Conservation (phyloP, 2,888 invertebrate genomes). For the Taenaris catops region DNA sequence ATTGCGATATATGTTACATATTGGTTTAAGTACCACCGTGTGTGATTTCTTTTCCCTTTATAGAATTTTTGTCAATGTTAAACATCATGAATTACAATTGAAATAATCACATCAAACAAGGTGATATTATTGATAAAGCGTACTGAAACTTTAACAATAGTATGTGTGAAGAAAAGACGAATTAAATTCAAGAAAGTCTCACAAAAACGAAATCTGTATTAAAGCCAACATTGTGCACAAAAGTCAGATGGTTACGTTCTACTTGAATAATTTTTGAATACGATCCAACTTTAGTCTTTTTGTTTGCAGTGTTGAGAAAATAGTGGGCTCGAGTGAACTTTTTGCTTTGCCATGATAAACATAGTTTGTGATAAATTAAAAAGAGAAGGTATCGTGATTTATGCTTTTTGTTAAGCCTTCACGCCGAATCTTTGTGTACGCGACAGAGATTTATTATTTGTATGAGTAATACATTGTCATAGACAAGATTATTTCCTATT, state of each 20-base stretch:
- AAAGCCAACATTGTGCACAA: conserved; percentile 1
- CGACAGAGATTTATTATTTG: conserved; percentile 5
- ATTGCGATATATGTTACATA: no score
- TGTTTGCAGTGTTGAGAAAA: conserved; percentile 3
- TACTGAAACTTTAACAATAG: no score
- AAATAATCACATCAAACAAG: no score
- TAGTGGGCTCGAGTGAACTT: conserved; percentile 1
- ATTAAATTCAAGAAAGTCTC: no score
- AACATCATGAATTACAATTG: no score
- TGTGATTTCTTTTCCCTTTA: no score
- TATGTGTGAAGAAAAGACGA: no score
- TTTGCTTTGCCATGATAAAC: background rate
- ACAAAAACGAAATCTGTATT: no score
- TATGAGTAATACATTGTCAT: conserved; percentile 1
- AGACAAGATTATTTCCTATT: conserved; percentile 14
- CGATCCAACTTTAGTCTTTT: conserved; percentile 8
- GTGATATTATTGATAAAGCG: no score
- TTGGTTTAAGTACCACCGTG: no score
- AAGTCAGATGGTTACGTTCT: conserved; percentile 4
- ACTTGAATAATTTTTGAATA: conserved; percentile 8
- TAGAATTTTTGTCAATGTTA: no score
- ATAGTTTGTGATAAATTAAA: conserved; percentile 2
- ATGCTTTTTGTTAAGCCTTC: background rate
- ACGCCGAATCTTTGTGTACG: background rate
- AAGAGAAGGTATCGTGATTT: background rate